Percentiles rank a stretch among this genome's conserved stretches.
Conservation (phyloP, 2,888 invertebrate genomes). For the Julus scandinavius region DNA sequence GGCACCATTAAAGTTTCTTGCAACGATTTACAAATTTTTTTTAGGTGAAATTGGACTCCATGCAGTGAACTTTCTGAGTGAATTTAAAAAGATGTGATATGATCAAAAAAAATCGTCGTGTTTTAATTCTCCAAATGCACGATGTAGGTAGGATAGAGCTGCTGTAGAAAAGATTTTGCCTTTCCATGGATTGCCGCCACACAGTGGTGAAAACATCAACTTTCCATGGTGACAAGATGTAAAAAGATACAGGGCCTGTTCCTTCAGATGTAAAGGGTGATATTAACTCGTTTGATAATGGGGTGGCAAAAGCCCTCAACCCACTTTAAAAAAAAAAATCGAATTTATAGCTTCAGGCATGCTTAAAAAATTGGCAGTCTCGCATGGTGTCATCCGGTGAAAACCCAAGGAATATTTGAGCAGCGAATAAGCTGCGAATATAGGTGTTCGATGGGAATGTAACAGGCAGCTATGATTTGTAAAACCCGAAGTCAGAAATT, state of each 20-base stretch:
- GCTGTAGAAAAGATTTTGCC: neutral
- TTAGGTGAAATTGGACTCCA: neutral
- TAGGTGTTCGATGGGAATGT: constrained; percentile 26
- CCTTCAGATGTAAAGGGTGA: neutral
- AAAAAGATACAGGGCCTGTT: neutral
- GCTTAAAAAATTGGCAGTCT: neutral
- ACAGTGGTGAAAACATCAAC: neutral
- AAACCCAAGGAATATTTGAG: neutral
- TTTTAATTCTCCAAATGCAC: neutral
- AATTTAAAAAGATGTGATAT: neutral
- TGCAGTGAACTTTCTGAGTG: neutral
- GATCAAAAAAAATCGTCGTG: neutral
- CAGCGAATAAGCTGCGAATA: constrained; percentile 7
- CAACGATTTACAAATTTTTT: no score
- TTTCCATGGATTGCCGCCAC: neutral
- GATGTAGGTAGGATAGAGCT: neutral
- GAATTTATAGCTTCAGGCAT: neutral
- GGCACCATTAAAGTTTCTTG: neutral
- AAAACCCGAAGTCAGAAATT: constrained; percentile 27
- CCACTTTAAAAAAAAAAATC: neutral
- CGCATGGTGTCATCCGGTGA: neutral
- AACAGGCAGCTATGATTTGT: constrained; percentile 36
- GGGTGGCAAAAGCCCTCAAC: neutral
- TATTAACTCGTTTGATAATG: neutral
- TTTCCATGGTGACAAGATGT: neutral